Evolutionary conservation across 2,113 vertebrate genomes (phyloP), one percentile per base, ranked within the genome.

Genomic region (Dromiciops gliroides): DNA sequence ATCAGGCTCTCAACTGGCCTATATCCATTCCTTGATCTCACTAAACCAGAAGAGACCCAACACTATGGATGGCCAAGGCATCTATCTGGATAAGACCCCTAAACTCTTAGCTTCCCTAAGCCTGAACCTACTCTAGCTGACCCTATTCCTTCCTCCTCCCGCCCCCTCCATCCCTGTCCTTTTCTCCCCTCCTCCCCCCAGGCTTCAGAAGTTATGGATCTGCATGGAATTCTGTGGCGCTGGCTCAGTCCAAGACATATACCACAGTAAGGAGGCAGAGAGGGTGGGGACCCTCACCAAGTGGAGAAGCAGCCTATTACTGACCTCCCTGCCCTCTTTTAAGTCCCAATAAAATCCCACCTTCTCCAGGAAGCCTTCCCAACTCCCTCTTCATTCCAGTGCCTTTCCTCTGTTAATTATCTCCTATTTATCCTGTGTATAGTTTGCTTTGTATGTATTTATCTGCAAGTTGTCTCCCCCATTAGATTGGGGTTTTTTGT

Each of bases 201-300:
- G 99, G 98, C 95, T 98, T 28, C 99, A 99, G 95, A 99, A 99
- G 95, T 98, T 99, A 96, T 99, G 99, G 99, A 99, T 99, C 96
- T 99, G 99, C 94, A 99, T 99, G 99, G 99, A 99, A 97, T 99
- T 99, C 98, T 99, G 99, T 60, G 99, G 99, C 31, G 99, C 99
- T 90, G 99, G 99, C 1, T 99, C 99, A 24, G 98, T 99, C 24
- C 99, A 99, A 97, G 99, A 99, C 26, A 97, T 99, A 94, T 99
- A 99, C 98, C 99, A 99, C 47, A 99, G 99, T 99, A 96, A 97
- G 98, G 90, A 26, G 26, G 60, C 8, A 51, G 47, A 47, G 56
- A 50, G 31, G 91, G 14, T n/a, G 1, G 14, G 51, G 0, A 48
- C 6, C 48, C 44, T 44, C n/a, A 0, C 0, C 10, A 67, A 31